Evolutionary conservation across 92 coral and sea anemone species (phyloP).

Genomic region (Hydrozoanthus gracilis): DNA sequence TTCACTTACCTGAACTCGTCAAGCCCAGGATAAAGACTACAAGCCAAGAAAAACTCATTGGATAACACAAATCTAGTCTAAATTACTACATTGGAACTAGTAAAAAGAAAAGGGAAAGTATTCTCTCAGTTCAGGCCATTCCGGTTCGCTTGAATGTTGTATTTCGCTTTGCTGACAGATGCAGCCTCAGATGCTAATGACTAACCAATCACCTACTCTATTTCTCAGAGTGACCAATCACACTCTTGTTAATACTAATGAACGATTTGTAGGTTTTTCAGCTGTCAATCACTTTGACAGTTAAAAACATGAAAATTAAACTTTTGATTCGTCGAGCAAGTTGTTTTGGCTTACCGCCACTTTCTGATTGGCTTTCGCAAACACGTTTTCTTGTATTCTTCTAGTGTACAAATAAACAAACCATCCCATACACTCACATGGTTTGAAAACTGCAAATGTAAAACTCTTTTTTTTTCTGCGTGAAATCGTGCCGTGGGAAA

Average conservation of each 20-base stretch:
- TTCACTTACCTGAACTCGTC: slow-evolving; percentile 38
- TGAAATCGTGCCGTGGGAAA: background rate
- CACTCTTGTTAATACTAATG: background rate
- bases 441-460: background rate
- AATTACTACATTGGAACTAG: slow-evolving; percentile 39
- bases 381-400: slow-evolving; percentile 22
- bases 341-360: slow-evolving; percentile 32
- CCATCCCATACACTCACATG: slow-evolving; percentile 4
- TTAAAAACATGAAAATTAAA: slow-evolving; percentile 15
- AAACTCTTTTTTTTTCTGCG: background rate
- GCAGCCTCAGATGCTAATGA: slow-evolving; percentile 43
- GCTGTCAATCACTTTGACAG: slow-evolving; percentile 42
- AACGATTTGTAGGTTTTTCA: slow-evolving; percentile 39
- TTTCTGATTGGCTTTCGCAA: slow-evolving; percentile 19
- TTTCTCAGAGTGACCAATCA: slow-evolving; percentile 18
- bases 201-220: slow-evolving; percentile 46
- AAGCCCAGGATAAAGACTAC: slow-evolving; percentile 15
- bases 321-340: slow-evolving; percentile 30
- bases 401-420: slow-evolving; percentile 14
- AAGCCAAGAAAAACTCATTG: slow-evolving; percentile 30
- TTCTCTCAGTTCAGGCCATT: slow-evolving; percentile 44
- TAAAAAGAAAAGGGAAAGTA: slow-evolving; percentile 15
- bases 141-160: slow-evolving; percentile 44
- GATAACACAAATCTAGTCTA: slow-evolving; percentile 29
- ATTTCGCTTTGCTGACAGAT: slow-evolving; percentile 54